A percentile compares a stretch with the other conserved stretches of the same genome.
Conservation (phyloP, 2,113 vertebrate species). For the Pagrus major region DNA sequence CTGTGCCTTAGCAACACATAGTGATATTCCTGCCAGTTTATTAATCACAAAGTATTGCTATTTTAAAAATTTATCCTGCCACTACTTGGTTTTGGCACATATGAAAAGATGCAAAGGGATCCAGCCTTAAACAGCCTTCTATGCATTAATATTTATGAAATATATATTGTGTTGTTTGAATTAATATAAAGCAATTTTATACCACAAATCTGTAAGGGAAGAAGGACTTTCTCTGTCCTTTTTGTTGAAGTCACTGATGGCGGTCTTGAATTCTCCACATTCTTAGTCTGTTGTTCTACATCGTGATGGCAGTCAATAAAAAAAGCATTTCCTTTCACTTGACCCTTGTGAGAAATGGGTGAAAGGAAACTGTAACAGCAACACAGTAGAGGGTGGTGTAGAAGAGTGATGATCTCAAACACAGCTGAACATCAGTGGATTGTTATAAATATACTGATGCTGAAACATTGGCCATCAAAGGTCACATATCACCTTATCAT, state of each 20-base stretch:
- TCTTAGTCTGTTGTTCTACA: neutral
- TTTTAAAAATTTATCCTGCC: neutral
- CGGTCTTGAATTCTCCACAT: constrained; percentile 13
- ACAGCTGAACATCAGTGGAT: neutral
- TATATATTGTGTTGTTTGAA: neutral
- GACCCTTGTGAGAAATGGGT: neutral
- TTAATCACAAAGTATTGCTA: neutral
- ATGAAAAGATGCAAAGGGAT: neutral
- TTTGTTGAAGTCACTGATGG: neutral
- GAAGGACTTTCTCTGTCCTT: neutral
- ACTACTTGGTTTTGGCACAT: neutral
- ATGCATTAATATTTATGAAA: neutral
- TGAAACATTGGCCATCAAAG: neutral
- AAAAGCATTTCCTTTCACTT: neutral
- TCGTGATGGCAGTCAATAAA: neutral
- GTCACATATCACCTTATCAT: neutral
- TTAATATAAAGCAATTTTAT: neutral
- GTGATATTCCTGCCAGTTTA: neutral
- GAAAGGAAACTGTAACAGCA: neutral
- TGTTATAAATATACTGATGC: neutral
- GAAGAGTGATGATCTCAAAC: neutral
- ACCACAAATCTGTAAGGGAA: neutral
- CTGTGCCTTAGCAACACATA: neutral
- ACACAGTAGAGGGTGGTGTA: neutral
- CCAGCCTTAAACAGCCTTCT: neutral